phyloP scores from a whole-genome alignment of 2,113 vertebrate genomes.

The Lethenteron reissneri region DNA sequence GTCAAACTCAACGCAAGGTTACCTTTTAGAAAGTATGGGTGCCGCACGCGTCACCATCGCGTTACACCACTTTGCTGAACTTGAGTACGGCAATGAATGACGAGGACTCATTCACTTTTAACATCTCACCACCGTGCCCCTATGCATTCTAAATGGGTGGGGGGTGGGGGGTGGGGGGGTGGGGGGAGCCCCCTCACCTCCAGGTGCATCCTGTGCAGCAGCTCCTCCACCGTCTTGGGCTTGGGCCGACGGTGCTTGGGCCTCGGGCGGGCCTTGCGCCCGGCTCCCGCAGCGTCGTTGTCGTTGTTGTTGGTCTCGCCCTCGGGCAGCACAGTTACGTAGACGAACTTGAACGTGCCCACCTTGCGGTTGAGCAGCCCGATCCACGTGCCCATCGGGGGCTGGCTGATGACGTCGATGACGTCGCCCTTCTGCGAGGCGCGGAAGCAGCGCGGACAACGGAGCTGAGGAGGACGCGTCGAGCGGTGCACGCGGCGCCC shows the following conservation, averaged over 20 bases:
- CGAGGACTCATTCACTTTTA: too few relatives aligned
- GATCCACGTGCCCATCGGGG: slow-evolving; percentile 76
- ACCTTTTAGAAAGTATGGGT: too few relatives aligned
- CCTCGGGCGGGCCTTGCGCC: slow-evolving; percentile 29
- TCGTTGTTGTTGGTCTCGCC: slow-evolving; percentile 16
- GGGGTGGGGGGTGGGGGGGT: too few relatives aligned
- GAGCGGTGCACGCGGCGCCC: too few relatives aligned
- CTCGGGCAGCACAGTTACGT: slow-evolving; percentile 44
- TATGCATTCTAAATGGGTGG: too few relatives aligned
- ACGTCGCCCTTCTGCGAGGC: slow-evolving; percentile 50
- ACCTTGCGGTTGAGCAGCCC: slow-evolving; percentile 55
- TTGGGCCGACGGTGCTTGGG: slow-evolving; percentile 25
- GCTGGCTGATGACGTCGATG: slow-evolving; percentile 68
- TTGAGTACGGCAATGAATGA: too few relatives aligned
- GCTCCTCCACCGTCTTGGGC: slow-evolving; percentile 40
- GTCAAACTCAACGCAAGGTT: too few relatives aligned
- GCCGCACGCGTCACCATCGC: too few relatives aligned
- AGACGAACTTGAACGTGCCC: slow-evolving; percentile 88
- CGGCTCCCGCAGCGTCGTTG: slow-evolving; percentile 7
- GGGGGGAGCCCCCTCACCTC: slow-evolving; percentile 31
- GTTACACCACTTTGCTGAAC: too few relatives aligned
- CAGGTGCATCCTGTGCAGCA: slow-evolving; percentile 39
- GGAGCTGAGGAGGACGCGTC: too few relatives aligned
- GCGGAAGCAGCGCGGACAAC: too few relatives aligned
- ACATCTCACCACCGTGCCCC: too few relatives aligned